Evolutionary conservation across 2,797 vertebrate species (phyloP), one percentile per base, ranked within the genome.

Genomic region (Amblyopsis hoosieri): DNA sequence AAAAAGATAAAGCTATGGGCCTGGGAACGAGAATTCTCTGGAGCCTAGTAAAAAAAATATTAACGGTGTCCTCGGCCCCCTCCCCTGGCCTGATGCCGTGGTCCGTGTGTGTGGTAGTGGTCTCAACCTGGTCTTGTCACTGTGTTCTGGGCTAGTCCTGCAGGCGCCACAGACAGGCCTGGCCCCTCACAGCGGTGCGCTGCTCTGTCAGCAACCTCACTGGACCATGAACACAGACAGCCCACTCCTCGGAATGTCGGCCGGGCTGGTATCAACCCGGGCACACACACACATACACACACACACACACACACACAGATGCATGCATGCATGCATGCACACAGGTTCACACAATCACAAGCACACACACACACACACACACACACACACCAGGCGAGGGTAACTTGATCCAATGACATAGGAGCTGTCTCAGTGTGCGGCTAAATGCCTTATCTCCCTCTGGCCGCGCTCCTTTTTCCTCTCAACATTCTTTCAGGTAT

Each of bases 401-500:
- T 85, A 92, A 92, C 84, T 65, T 64, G 89, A 91, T 87, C 87
- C 87, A 78, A 82, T 82, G 89, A 90, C 87, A 90, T 84, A 77
- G 76, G 87, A 89, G 85, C 86, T 75, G 77, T 75, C 86, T 85
- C 78, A 72, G 82, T 90, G 87, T 87, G 89, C 71, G 61, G 85
- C 87, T 91, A 89, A 89, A 85, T 81, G 89, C 85, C 87, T 92
- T 91, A 90, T 90, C 90, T 91, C 85, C 78, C 76, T 72, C 76
- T 87, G 83, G 84, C 87, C 76, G 76, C 58, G 83, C 87, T 92
- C 86, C 85, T 86, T 84, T 90, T 86, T 89, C 87, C 89, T 90
- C 87, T 89, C 85, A 73, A 86, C 90, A 92, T 92, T 92, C 90
- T 90, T 92, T 89, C 87, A 89, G 90, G 89, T 91, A 91, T 91